Base-by-base conservation (phyloP, 2,888 invertebrate genomes). In the Chaetogeoica ovagalla region DNA sequence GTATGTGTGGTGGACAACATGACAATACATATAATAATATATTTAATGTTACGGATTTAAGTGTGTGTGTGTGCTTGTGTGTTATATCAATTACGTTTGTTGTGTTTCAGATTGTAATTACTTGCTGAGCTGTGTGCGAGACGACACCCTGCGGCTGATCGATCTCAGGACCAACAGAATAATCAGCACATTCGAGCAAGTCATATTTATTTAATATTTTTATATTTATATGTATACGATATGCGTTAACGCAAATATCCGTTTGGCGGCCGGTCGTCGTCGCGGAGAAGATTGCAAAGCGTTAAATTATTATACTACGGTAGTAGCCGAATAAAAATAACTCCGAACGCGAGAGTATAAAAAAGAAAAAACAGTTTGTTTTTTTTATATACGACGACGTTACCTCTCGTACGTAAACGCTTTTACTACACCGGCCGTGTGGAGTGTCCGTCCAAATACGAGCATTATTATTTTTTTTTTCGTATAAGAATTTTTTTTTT, bases 121-220 rank as follows among this genome's bases (percentile, higher is more conserved):
- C 87, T 89, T 99, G 84, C 88, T 98, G 85, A 93, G 94, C 85
- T 97, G 97, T 86, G 94, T 96, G 76, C 89, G 98, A 84, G 98
- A 98, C 87, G 97, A 98, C 88, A 95, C 96, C 30, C 90, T 99
- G 84, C 95, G 95, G 86, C 89, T 98, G 81, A 91, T 99, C 86
- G 98, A 99, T 88, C 89, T 98, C 83, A 90, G 98, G 86, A 96
- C 94, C 92, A 97, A 95, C 88, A 93, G 94, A 87, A 94, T 97
- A 82, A 90, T 96, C 83, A 91, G 92, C 83, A 93, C 95, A 81
- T 96, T 95, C 88, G 92, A 93, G 97, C 97, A 89, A 90, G 90
- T 82, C 73, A 72, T 75, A 21, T 71, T 55, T 65, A 37, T 71
- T 55, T 65, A 65, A 52, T 66, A 82, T 57, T 62, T 79, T 52